These are phyloP conservation scores for Melanotaenia parkinsoni DNA, from an alignment of 2,797 vertebrate genomes.

Conservation along the genomic window DNA sequence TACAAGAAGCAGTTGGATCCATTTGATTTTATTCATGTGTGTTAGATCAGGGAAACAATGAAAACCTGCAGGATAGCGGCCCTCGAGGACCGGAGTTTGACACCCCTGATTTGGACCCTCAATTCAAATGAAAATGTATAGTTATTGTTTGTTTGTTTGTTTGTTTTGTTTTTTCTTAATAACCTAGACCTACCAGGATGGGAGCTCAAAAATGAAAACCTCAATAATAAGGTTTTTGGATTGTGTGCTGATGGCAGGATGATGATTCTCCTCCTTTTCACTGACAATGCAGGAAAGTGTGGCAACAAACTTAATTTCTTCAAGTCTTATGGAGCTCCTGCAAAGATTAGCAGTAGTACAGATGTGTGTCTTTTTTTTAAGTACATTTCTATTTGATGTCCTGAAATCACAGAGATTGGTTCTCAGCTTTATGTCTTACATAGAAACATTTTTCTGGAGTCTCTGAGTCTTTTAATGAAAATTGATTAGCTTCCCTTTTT, in stretches of 20 bases:
- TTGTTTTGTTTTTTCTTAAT: not conserved
- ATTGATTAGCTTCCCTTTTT: not conserved
- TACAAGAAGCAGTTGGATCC: too few species aligned
- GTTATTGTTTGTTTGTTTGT: not conserved
- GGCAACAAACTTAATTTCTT: not conserved
- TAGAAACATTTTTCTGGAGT: not conserved
- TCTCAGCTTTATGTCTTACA: not conserved
- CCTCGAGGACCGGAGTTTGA: too few species aligned
- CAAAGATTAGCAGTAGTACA: not conserved
- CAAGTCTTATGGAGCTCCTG: not conserved
- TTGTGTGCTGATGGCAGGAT: not conserved
- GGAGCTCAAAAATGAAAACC: not conserved
- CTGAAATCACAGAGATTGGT: not conserved
- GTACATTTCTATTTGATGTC: not conserved
- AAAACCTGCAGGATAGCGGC: too few species aligned
- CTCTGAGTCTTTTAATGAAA: not conserved
- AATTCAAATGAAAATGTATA: not conserved
- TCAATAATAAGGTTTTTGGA: not conserved
- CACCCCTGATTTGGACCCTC: too few species aligned
- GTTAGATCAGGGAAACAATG: too few species aligned
- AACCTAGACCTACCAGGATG: not conserved
- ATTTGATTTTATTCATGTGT: too few species aligned
- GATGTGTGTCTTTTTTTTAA: not conserved
- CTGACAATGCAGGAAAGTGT: not conserved
- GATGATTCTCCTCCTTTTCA: not conserved